Conservation (phyloP, 2,113 vertebrate genomes). For the Oncorhynchus keta region DNA sequence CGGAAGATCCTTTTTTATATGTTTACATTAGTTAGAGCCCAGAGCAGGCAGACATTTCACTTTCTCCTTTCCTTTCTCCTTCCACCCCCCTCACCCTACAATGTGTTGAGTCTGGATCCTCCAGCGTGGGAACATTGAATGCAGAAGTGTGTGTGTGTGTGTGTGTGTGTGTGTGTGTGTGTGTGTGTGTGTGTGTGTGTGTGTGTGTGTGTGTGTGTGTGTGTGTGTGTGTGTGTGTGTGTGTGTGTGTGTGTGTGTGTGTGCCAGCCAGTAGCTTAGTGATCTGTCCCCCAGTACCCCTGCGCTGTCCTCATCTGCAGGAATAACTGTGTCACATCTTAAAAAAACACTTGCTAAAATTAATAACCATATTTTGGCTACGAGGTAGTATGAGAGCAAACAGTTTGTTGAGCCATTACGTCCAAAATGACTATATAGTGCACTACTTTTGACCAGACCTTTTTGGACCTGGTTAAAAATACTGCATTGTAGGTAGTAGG, state of each 20-base stretch:
- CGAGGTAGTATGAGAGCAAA: conserved; percentile 13
- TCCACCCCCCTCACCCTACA: conserved; percentile 12
- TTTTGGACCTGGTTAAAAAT: too few relatives aligned
- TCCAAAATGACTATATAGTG: neutral
- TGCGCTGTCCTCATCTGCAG: conserved; percentile 62
- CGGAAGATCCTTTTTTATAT: conserved; percentile 64
- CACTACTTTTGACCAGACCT: neutral
- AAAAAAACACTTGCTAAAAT: conserved; percentile 53
- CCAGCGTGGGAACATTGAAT: neutral
- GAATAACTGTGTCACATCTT: conserved; percentile 69
- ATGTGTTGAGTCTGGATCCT: neutral
- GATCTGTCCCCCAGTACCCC: conserved; percentile 5
- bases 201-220: neutral
- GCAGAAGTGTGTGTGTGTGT: too few relatives aligned
- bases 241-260: neutral
- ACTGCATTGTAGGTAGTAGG: neutral
- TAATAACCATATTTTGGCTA: neutral
- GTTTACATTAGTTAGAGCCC: conserved; percentile 50
- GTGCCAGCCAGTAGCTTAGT: neutral
- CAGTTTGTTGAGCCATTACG: conserved; percentile 14
- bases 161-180: too few relatives aligned
- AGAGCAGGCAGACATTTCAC: conserved; percentile 39
- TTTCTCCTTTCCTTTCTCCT: conserved; percentile 9
- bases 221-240: neutral
- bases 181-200: too few relatives aligned